Base-by-base conservation (phyloP, 2,797 vertebrate species). In the Halcyon badia region DNA sequence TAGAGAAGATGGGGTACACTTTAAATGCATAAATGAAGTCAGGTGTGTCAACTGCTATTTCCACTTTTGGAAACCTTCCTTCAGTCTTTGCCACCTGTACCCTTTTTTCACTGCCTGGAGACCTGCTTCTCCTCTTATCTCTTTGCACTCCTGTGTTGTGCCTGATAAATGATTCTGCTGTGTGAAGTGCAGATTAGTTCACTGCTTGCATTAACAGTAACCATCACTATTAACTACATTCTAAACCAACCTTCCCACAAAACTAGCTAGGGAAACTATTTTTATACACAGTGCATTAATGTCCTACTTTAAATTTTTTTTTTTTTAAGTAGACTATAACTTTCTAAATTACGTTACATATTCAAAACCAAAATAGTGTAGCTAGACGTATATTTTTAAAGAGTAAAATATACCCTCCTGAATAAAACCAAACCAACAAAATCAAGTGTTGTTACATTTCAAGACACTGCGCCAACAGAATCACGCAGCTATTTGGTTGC, bases 151-250 rank as follows among this genome's bases (percentile, higher is more conserved):
- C 71, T 95, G 82, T 80, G 56, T 11, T 83, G 71, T 80, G 72
- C 81, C 79, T 78, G 80, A 94, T 90, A 88, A 96, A 95, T 85
- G 80, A 91, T 71, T 83, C 57, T 88, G 65, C 87, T 86, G 48
- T 80, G 72, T 81, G 65, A 94, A 94, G 81, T 81, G 90, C 69
- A 94, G 69, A 91, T 96, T 81, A 91, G 61, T 75, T 90, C 83
- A 83, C 44, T 87, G 75, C 51, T 88, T 86, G 52, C 49, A 86
- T 88, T 96, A 88, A 71, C 26, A 70, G 75, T 33, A 52, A 24
- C 72, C 52, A 56, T 71, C 44, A 54, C 48, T 89, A 52, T 42
- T 76, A 89, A 72, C 89, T 60, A 48, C 7, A 44, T 57, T 52
- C 65, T 80, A 89, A 90, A 94, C 64, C 78, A 93, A 86, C 76